Evolutionary conservation across 1,140 invertebrate genomes (phyloP).

Genomic region (Apolygus lucorum): DNA sequence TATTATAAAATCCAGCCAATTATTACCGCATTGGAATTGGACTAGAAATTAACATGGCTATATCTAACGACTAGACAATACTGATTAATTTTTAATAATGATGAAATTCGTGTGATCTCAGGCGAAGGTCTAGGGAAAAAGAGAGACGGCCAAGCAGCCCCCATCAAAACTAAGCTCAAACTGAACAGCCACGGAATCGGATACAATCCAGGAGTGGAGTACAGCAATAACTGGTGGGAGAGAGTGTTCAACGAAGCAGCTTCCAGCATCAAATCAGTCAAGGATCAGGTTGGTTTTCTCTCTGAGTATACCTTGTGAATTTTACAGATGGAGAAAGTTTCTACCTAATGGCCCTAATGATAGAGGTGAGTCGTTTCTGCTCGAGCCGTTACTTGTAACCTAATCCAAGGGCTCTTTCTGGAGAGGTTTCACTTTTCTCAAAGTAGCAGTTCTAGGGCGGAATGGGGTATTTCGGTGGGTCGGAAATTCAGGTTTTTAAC

Average conservation of each 20-base stretch:
- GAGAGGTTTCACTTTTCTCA: no score
- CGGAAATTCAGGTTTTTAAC: no score
- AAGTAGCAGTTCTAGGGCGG: no score
- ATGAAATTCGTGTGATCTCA: conserved; percentile 36
- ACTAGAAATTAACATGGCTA: neutral
- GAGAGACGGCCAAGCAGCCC: conserved; percentile 60
- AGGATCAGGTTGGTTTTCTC: conserved; percentile 43
- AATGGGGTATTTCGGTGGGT: no score
- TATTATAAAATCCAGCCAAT: neutral
- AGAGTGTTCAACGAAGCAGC: conserved; percentile 59
- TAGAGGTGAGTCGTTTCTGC: no score
- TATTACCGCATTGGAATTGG: no score
- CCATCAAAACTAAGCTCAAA: conserved; percentile 68
- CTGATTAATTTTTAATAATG: neutral
- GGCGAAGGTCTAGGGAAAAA: conserved; percentile 72
- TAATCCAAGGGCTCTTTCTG: no score
- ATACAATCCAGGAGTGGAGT: conserved; percentile 57
- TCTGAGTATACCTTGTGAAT: no score
- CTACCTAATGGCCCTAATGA: no score
- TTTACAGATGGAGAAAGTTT: no score
- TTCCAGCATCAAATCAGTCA: conserved; percentile 10
- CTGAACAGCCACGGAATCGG: conserved; percentile 68
- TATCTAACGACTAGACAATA: neutral
- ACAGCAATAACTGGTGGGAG: conserved; percentile 75
- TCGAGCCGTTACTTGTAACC: no score